phyloP scores from a whole-genome alignment of 2,888 invertebrate genomes.

The Bembecia ichneumoniformis region DNA sequence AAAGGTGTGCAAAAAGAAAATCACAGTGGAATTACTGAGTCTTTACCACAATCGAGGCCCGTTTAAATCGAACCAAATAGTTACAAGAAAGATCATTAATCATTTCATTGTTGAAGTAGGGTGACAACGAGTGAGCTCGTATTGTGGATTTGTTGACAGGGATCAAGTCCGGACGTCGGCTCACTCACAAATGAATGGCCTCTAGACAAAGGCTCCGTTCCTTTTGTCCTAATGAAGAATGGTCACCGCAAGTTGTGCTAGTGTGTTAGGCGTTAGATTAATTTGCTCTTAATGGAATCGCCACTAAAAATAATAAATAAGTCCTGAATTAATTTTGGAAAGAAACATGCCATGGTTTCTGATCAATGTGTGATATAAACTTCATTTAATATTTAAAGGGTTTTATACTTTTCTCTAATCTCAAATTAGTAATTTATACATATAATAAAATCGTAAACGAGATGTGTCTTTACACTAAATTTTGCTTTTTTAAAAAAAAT shows the following conservation, averaged over 20 bases:
- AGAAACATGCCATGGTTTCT: not conserved
- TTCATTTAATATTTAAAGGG: too few relatives aligned
- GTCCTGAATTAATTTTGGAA: not conserved
- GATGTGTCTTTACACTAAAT: too few relatives aligned
- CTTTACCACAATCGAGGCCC: not conserved
- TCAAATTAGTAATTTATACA: too few relatives aligned
- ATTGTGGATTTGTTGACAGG: conserved; percentile 67
- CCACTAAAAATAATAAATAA: conserved; percentile 1
- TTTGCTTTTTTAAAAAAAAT: too few relatives aligned
- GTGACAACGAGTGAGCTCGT: conserved; percentile 60
- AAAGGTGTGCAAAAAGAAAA: conserved; percentile 1
- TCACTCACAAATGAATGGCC: conserved; percentile 56
- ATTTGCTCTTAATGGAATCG: conserved; percentile 23
- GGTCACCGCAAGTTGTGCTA: conserved; percentile 57
- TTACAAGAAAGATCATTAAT: conserved; percentile 57
- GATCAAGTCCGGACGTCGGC: conserved; percentile 52
- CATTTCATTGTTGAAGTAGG: conserved; percentile 60
- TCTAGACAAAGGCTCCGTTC: conserved; percentile 60
- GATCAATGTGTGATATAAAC: too few relatives aligned
- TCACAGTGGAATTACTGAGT: not conserved
- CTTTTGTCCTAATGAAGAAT: conserved; percentile 69
- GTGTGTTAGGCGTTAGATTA: conserved; percentile 59
- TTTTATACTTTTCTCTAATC: too few relatives aligned
- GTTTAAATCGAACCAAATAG: not conserved
- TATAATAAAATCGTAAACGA: too few relatives aligned